These are phyloP conservation scores for Tyrophagus putrescentiae DNA, from an alignment of 1,140 invertebrate genomes.

Conservation along the genomic window DNA sequence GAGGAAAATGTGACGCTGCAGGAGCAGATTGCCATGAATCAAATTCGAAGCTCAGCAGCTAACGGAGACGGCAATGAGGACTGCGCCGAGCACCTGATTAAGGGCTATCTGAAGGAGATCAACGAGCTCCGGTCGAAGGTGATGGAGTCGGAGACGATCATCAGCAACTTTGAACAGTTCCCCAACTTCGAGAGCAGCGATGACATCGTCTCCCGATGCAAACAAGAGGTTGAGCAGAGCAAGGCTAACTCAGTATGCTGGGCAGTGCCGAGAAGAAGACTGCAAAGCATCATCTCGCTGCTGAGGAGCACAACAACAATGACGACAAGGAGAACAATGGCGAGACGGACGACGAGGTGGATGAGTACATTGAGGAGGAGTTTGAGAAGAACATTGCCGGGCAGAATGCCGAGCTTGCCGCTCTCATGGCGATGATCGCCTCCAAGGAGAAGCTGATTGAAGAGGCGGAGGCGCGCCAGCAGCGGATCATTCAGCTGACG, in stretches of 20 bases:
- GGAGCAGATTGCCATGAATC: neutral
- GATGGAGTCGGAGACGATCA: conserved; percentile 70
- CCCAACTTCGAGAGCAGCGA: conserved; percentile 22
- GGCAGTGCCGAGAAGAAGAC: conserved; percentile 22
- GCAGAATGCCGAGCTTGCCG: conserved; percentile 22
- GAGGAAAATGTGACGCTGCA: conserved; percentile 48
- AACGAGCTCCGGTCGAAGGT: conserved; percentile 69
- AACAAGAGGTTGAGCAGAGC: neutral
- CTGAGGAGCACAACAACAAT: conserved; percentile 31
- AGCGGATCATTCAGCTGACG: conserved; percentile 60
- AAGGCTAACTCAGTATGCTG: conserved; percentile 38
- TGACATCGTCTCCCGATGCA: conserved; percentile 26
- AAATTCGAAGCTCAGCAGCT: conserved; percentile 24
- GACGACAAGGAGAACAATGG: conserved; percentile 28
- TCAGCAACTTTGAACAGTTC: conserved; percentile 52
- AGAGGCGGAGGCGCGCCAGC: conserved; percentile 74
- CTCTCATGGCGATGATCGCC: conserved; percentile 25
- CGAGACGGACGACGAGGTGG: conserved; percentile 27
- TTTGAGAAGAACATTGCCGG: conserved; percentile 17
- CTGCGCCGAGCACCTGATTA: conserved; percentile 51
- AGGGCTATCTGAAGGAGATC: conserved; percentile 75
- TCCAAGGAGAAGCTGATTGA: conserved; percentile 65
- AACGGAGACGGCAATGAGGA: conserved; percentile 35
- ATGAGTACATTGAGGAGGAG: conserved; percentile 22
- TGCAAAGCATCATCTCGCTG: conserved; percentile 27